phyloP scores from a whole-genome alignment of 2,888 invertebrate genomes.

The Plagodis pulveraria region DNA sequence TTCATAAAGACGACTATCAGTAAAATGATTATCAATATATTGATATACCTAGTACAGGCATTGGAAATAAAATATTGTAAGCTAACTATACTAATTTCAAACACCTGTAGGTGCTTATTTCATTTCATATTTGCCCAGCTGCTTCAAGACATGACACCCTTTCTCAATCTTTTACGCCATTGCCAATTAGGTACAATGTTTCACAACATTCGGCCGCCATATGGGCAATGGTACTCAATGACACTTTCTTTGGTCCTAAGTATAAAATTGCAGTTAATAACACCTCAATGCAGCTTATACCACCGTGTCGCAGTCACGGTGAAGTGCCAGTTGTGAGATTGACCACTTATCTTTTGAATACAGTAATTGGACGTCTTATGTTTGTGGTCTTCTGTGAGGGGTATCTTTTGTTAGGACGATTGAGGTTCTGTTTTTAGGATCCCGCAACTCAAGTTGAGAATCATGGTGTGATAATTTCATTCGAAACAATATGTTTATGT shows the following conservation, averaged over 20 bases:
- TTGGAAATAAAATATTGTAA: neutral
- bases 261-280: slow-evolving; percentile 77
- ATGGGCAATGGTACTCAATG: slow-evolving; percentile 73
- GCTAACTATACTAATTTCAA: slow-evolving; percentile 8
- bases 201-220: slow-evolving; percentile 61
- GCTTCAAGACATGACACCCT: slow-evolving; percentile 42
- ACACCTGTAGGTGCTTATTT: neutral
- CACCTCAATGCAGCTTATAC: slow-evolving; percentile 63
- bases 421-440: neutral
- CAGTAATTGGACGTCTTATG: slow-evolving; percentile 51
- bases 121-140: slow-evolving; percentile 36
- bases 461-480: no score
- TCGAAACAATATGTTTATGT: no score
- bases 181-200: slow-evolving; percentile 42
- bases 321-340: slow-evolving; percentile 78
- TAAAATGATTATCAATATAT: no score
- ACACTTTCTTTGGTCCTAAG: slow-evolving; percentile 65
- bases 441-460: neutral
- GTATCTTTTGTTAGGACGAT: slow-evolving; percentile 53
- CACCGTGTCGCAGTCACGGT: slow-evolving; percentile 70
- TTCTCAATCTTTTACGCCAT: slow-evolving; percentile 35
- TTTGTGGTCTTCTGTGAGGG: slow-evolving; percentile 61
- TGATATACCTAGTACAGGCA: neutral
- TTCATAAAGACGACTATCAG: no score
- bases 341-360: slow-evolving; percentile 70